A percentile compares a stretch with the other conserved stretches of the same genome.
These are phyloP conservation scores for Nemurella pictetii DNA, from an alignment of 2,888 invertebrate species.

Conservation along the genomic window DNA sequence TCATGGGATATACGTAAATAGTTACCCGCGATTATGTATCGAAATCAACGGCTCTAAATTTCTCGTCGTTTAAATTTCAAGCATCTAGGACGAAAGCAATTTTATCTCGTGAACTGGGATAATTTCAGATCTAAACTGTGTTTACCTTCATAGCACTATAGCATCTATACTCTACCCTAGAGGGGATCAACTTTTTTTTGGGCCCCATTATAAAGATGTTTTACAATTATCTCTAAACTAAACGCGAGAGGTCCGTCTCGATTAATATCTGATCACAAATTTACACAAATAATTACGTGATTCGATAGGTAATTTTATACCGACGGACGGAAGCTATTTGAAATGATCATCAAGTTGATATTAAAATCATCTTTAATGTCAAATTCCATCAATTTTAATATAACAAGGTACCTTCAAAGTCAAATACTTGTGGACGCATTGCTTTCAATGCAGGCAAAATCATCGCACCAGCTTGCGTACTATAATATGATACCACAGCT, in stretches of 20 bases:
- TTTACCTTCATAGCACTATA: constrained; percentile 32
- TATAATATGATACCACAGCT: background rate
- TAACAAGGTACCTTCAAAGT: background rate
- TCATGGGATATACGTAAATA: background rate
- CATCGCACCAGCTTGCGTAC: background rate
- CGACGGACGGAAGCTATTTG: background rate
- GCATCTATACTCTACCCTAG: background rate
- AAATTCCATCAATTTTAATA: background rate
- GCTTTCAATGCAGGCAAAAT: constrained; percentile 1
- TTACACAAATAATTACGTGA: constrained; percentile 27
- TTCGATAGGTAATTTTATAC: background rate
- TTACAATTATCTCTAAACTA: constrained; percentile 23
- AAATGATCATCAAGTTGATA: background rate
- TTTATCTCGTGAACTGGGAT: background rate
- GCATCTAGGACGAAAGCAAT: background rate
- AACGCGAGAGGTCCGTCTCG: constrained; percentile 14
- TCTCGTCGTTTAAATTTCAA: background rate
- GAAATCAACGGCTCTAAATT: background rate
- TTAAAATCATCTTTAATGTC: constrained; percentile 17
- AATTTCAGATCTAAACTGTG: background rate
- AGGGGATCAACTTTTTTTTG: constrained; percentile 28
- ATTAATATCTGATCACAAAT: constrained; percentile 2
- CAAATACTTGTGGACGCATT: background rate
- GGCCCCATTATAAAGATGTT: constrained; percentile 24
- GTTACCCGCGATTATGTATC: background rate